Evolutionary conservation across 2,797 vertebrate genomes (phyloP).

Genomic region (Xiphorhynchus erythropygius): DNA sequence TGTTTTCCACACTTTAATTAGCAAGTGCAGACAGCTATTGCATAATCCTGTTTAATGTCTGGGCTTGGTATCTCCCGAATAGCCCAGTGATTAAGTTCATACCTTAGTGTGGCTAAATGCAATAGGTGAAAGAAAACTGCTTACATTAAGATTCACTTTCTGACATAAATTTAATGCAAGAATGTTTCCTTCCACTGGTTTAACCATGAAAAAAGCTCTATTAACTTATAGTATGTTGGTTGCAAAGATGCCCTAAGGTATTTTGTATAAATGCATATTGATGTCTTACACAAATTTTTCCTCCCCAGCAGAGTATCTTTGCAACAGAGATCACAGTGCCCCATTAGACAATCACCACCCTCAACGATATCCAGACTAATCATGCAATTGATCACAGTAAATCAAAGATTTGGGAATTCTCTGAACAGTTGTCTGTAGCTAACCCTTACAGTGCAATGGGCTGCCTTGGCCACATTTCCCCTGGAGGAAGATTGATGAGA

Average conservation of each 20-base stretch:
- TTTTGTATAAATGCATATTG: slow-evolving; percentile 29
- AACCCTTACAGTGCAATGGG: background rate
- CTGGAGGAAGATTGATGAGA: background rate
- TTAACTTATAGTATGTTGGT: background rate
- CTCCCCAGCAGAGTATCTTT: slow-evolving; percentile 19
- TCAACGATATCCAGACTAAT: background rate
- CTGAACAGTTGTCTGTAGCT: background rate
- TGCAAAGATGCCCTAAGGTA: background rate
- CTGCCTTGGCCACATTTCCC: background rate
- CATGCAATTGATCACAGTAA: background rate
- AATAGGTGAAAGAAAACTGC: background rate
- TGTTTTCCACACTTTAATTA: slow-evolving; percentile 61
- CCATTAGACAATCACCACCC: background rate
- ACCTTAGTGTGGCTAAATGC: background rate
- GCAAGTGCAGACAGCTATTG: background rate
- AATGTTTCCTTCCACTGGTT: background rate
- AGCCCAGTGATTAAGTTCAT: slow-evolving; percentile 26
- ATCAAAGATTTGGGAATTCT: slow-evolving; percentile 18
- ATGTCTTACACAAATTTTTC: background rate
- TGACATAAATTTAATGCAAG: background rate
- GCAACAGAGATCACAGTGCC: background rate
- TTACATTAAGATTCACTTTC: background rate
- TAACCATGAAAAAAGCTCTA: slow-evolving; percentile 25
- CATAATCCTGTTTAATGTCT: slow-evolving; percentile 42
- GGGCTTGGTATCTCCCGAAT: background rate